Conservation (phyloP, 2,797 vertebrate species). For the Bradypodion ventrale region DNA sequence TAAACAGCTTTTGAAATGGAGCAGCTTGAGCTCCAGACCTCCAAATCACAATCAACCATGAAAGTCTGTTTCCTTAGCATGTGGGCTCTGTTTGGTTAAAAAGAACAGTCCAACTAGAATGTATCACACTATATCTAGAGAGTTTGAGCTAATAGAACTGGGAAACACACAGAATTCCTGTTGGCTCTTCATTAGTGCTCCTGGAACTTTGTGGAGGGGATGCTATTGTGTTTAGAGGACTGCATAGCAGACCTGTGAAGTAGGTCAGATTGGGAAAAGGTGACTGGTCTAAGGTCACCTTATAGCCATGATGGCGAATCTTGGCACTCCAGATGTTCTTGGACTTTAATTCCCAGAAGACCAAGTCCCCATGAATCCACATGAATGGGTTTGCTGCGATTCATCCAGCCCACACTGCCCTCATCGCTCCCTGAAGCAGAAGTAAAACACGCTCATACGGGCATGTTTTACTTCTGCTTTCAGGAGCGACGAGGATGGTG, state of each 20-base stretch:
- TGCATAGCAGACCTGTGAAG: neutral
- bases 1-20: constrained; percentile 44
- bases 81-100: constrained; percentile 58
- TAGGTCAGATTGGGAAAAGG: no score
- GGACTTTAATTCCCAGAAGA: no score
- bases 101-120: constrained; percentile 53
- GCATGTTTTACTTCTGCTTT: no score
- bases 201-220: constrained; percentile 9
- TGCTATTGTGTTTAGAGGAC: constrained; percentile 32
- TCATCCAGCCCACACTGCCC: no score
- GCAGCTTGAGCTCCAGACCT: constrained; percentile 44
- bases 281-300: no score
- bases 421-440: no score
- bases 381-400: no score
- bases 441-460: no score
- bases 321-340: no score
- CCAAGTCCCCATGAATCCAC: no score
- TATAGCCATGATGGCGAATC: no score
- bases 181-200: constrained; percentile 38
- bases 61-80: constrained; percentile 47
- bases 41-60: constrained; percentile 46
- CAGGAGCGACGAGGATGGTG: no score
- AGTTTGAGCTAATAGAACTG: constrained; percentile 45
- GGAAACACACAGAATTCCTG: constrained; percentile 47
- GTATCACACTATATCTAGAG: constrained; percentile 49